These are phyloP conservation scores for Meliscaeva auricollis DNA, from an alignment of 2,888 invertebrate species.

Conservation along the genomic window DNA sequence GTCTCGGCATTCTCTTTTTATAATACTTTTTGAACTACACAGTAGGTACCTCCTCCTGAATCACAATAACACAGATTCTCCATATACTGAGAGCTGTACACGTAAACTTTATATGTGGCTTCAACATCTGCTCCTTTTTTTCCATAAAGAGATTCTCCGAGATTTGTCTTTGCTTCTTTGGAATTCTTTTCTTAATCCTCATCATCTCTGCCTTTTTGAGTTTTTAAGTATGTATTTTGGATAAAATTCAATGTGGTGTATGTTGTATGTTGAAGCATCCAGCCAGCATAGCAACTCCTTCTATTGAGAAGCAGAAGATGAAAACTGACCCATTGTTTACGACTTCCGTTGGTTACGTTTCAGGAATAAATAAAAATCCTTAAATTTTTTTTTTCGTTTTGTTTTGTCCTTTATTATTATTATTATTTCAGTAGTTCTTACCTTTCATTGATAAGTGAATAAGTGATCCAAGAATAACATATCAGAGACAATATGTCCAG, in stretches of 20 bases:
- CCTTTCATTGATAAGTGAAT: slow-evolving; percentile 36
- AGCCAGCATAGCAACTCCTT: slow-evolving; percentile 46
- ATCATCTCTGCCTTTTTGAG: slow-evolving; percentile 74
- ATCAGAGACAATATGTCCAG: slow-evolving; percentile 32
- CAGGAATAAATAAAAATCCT: slow-evolving; percentile 35
- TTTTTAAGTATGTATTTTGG: slow-evolving; percentile 66
- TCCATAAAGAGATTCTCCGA: slow-evolving; percentile 41
- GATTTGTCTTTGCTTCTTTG: slow-evolving; percentile 62
- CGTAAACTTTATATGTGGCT: slow-evolving; percentile 40
- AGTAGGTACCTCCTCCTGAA: slow-evolving; percentile 13
- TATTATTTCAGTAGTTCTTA: slow-evolving; percentile 63
- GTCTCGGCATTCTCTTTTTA: neutral
- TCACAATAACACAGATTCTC: slow-evolving; percentile 14
- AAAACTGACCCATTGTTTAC: slow-evolving; percentile 73
- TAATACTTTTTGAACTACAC: slow-evolving; percentile 4
- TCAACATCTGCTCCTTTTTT: slow-evolving; percentile 65
- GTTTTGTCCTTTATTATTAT: slow-evolving; percentile 65
- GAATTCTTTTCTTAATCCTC: slow-evolving; percentile 70
- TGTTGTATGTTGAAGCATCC: slow-evolving; percentile 1
- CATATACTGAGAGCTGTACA: slow-evolving; percentile 27
- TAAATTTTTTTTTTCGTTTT: slow-evolving; percentile 42
- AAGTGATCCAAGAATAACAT: slow-evolving; percentile 22
- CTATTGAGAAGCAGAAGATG: slow-evolving; percentile 57
- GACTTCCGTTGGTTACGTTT: slow-evolving; percentile 71
- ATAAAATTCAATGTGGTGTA: slow-evolving; percentile 13